Percentiles rank a stretch among this genome's conserved stretches.
Conservation (phyloP, 2,797 vertebrate species). For the Nothura maculosa region DNA sequence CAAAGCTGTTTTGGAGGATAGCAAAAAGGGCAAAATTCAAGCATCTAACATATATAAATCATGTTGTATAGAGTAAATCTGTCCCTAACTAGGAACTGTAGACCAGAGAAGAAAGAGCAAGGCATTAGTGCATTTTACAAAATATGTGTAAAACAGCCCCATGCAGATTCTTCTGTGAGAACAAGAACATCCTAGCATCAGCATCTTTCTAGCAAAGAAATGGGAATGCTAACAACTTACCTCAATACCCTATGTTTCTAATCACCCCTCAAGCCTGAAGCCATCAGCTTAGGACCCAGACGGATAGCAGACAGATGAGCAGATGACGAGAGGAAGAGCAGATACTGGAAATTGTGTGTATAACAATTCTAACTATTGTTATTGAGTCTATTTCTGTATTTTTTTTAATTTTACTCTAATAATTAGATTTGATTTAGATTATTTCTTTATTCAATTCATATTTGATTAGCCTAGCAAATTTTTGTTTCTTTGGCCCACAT, state of each 20-base stretch:
- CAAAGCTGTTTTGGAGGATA: not conserved
- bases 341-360: fast-evolving
- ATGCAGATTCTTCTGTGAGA: not conserved
- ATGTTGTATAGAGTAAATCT: not conserved
- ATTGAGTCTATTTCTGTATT: not conserved
- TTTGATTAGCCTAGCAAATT: not conserved
- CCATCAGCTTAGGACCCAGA: not conserved
- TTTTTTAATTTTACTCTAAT: not conserved
- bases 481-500: not conserved
- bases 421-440: not conserved
- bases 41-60: not conserved
- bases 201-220: not conserved
- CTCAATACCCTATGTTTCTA: not conserved
- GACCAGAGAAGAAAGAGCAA: not conserved
- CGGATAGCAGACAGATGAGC: not conserved
- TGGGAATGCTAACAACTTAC: not conserved
- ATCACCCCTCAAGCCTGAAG: not conserved
- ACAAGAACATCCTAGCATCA: not conserved
- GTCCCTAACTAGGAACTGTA: not conserved
- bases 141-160: not conserved
- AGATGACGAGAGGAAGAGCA: not conserved
- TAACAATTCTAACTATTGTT: not conserved
- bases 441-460: not conserved
- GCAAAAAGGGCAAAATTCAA: not conserved
- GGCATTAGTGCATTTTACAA: not conserved